These are phyloP conservation scores for Pseudochromis fuscus DNA, from an alignment of 2,797 vertebrate species.

Conservation along the genomic window DNA sequence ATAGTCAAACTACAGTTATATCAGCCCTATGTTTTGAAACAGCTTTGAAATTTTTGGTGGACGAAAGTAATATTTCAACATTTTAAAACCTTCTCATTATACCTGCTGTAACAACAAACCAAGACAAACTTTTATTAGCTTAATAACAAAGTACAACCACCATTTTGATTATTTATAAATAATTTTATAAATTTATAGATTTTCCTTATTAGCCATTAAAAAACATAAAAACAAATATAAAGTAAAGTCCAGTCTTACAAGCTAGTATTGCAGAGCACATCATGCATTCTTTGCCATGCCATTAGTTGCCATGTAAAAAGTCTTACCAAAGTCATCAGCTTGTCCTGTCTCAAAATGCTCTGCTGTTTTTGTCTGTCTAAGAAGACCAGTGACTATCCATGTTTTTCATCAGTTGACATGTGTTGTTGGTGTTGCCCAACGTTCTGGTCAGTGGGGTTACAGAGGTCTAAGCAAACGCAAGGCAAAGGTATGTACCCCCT, in stretches of 20 bases:
- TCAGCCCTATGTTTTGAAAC: neutral
- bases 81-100: too few species aligned
- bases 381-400: slow-evolving; percentile 58
- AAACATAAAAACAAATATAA: neutral
- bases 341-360: slow-evolving; percentile 19
- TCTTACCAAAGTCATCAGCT: slow-evolving; percentile 71
- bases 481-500: slow-evolving; percentile 78
- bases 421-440: slow-evolving; percentile 62
- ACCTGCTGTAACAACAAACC: neutral
- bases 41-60: too few species aligned
- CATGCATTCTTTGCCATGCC: neutral
- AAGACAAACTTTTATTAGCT: too few species aligned
- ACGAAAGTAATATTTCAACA: neutral
- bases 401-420: slow-evolving; percentile 52
- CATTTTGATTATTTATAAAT: too few species aligned
- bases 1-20: neutral
- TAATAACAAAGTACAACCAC: too few species aligned
- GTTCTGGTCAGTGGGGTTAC: slow-evolving; percentile 45
- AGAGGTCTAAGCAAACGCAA: slow-evolving; percentile 51
- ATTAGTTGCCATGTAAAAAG: neutral
- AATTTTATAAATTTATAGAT: too few species aligned
- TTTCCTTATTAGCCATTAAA: too few species aligned
- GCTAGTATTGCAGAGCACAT: neutral
- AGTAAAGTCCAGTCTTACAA: neutral
- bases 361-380: slow-evolving; percentile 57